A percentile compares a stretch with the other conserved stretches of the same genome.
Evolutionary conservation across 2,888 invertebrate species (phyloP).

Genomic region (Drepanosiphum platanoidis): DNA sequence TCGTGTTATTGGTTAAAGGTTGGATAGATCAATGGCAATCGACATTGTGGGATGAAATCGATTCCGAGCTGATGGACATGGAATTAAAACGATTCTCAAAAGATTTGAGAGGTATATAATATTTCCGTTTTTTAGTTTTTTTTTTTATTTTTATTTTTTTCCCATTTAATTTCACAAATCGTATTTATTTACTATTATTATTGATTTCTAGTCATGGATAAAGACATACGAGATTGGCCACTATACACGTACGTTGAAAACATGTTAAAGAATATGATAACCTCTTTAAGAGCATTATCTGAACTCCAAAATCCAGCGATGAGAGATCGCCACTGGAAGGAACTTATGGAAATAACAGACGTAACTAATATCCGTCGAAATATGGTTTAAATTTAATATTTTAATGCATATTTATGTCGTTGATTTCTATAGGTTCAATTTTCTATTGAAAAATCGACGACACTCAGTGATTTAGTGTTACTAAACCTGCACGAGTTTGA

Average conservation of each 20-base stretch:
- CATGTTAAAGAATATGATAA: constrained; percentile 90
- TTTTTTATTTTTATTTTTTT: no score
- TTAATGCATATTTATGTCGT: no score
- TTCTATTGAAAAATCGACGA: constrained; percentile 85
- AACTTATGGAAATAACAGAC: constrained; percentile 92
- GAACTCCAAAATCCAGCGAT: constrained; percentile 95
- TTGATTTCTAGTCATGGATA: constrained; percentile 71
- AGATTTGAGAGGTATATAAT: constrained; percentile 78
- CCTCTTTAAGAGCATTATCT: constrained; percentile 89
- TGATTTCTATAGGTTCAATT: constrained; percentile 74
- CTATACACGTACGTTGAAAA: constrained; percentile 83
- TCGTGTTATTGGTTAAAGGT: constrained; percentile 80
- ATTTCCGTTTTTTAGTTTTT: no score
- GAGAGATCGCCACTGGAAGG: constrained; percentile 91
- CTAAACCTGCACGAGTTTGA: constrained; percentile 91
- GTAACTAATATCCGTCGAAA: constrained; percentile 68
- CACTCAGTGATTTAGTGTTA: constrained; percentile 85
- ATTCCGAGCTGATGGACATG: constrained; percentile 93
- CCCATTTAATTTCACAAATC: no score
- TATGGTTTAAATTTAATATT: no score
- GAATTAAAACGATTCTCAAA: constrained; percentile 93
- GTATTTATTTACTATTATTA: not conserved
- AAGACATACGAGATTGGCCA: constrained; percentile 77
- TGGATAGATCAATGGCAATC: constrained; percentile 92
- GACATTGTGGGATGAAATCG: constrained; percentile 92